phyloP scores from a whole-genome alignment of 2,888 invertebrate genomes.

The Eurytoma californica region DNA sequence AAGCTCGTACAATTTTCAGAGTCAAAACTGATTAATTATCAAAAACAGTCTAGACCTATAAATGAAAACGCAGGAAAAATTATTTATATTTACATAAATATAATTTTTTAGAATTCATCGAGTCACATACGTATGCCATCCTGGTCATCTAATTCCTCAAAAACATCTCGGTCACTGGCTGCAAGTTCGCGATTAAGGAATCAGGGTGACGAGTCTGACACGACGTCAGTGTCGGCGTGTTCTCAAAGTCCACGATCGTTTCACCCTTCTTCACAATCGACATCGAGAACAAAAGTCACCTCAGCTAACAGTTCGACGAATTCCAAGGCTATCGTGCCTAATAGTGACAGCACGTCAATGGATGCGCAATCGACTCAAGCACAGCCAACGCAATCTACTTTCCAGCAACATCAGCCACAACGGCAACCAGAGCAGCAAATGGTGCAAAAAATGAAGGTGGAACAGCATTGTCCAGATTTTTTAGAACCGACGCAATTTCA shows the following conservation, averaged over 20 bases:
- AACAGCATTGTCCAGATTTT: slow-evolving; percentile 54
- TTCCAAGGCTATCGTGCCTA: slow-evolving; percentile 55
- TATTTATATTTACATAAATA: background rate
- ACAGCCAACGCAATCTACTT: slow-evolving; percentile 61
- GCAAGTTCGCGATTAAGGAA: slow-evolving; percentile 61
- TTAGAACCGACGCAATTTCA: slow-evolving; percentile 76
- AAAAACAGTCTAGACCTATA: background rate
- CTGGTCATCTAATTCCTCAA: slow-evolving; percentile 73
- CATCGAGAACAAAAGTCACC: slow-evolving; percentile 53
- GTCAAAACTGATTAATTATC: background rate
- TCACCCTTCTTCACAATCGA: slow-evolving; percentile 40
- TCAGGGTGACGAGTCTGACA: slow-evolving; percentile 77
- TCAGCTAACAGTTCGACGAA: slow-evolving; percentile 58
- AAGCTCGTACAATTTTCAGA: background rate
- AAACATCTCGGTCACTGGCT: slow-evolving; percentile 62
- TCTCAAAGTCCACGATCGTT: slow-evolving; percentile 78
- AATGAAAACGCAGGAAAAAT: background rate
- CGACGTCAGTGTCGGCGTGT: slow-evolving; percentile 82
- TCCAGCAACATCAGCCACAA: slow-evolving; percentile 57
- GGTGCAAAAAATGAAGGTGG: slow-evolving; percentile 24
- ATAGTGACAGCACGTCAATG: slow-evolving; percentile 53
- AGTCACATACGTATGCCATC: slow-evolving; percentile 67
- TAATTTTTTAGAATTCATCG: slow-evolving; percentile 54
- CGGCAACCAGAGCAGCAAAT: slow-evolving; percentile 49
- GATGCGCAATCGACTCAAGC: slow-evolving; percentile 35